These are phyloP conservation scores for Stegastes partitus DNA, from an alignment of 2,113 vertebrate genomes.

Conservation along the genomic window DNA sequence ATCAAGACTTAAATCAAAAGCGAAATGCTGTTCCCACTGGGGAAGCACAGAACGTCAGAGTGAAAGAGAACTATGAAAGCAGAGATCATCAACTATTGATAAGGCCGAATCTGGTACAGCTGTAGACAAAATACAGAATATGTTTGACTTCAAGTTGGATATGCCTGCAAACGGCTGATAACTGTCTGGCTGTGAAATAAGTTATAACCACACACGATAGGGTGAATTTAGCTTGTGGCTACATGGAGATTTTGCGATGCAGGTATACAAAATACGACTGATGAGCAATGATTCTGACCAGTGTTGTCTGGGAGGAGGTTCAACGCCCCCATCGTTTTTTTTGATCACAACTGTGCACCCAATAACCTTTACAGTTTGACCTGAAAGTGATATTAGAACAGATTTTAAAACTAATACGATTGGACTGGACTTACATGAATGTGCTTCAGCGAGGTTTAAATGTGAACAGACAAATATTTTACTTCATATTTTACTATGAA, in stretches of 20 bases:
- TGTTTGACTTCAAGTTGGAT: constrained; percentile 79
- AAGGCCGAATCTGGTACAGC: constrained; percentile 77
- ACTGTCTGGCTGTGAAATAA: constrained; percentile 66
- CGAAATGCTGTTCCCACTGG: constrained; percentile 74
- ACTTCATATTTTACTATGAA: too few species aligned
- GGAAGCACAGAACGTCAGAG: constrained; percentile 62
- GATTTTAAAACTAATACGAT: too few species aligned
- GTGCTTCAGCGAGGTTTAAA: too few species aligned
- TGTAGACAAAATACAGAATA: constrained; percentile 83
- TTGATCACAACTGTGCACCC: too few species aligned
- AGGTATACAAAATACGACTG: neutral
- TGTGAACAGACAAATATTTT: too few species aligned
- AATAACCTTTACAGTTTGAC: too few species aligned
- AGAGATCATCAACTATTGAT: constrained; percentile 84
- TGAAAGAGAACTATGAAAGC: constrained; percentile 78
- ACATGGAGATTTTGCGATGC: neutral
- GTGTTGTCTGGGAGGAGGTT: too few species aligned
- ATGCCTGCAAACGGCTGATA: constrained; percentile 68
- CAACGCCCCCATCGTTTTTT: too few species aligned
- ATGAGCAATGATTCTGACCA: neutral
- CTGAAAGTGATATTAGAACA: too few species aligned
- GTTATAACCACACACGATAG: constrained; percentile 38
- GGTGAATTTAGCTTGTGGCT: constrained; percentile 17
- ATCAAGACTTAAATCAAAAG: constrained; percentile 81
- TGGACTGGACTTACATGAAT: too few species aligned